Base-by-base conservation (phyloP, 2,113 vertebrate genomes). In the Phrynocephalus versicolor region DNA sequence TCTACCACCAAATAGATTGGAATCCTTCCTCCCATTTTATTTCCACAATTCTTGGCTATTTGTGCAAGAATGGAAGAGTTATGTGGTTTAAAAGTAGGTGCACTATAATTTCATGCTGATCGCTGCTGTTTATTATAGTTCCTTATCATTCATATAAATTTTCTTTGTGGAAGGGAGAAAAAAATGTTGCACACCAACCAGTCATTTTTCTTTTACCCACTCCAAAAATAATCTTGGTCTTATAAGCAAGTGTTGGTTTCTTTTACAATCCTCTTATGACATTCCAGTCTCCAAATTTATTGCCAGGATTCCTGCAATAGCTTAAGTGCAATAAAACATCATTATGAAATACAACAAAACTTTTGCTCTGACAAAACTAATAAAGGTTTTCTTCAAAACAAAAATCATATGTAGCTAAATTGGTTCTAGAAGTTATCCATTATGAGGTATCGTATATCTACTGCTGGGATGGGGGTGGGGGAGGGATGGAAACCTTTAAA, bases 341-440 rank as follows among this genome's bases (percentile, higher is more conserved):
- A 45, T 64, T 83, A 33, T 0, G 0, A 10, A 45, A 88, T 90
- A 84, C 55, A 85, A 92, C 37, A 37, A 89, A 64, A 77, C 73
- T 88, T 78, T 82, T 69, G 30, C 73, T 77, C 58, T 86, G 86
- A 81, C 74, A 85, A 84, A 82, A 0, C n/a, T 14, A 85, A 88
- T 77, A 84, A 0, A 84, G 77, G 64, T 81, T 87, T 81, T 12
- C 25, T 79, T 89, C 69, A 78, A 35, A 78, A 23, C 51, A 71
- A n/a, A n/a, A 82, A 75, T 33, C 62, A 84, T 71, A 70, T 33
- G 1, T 0, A 39, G 88, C 72, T 92, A 37, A 82, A 37, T 84
- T 88, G 88, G 45, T 60, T 65, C 51, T 75, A 84, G 76, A 89
- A 79, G 72, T 87, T 85, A 89, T 81, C 7, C n/a, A 41, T 83